phyloP scores from a whole-genome alignment of 2,113 vertebrate species.

The Pollimyrus isidori region DNA sequence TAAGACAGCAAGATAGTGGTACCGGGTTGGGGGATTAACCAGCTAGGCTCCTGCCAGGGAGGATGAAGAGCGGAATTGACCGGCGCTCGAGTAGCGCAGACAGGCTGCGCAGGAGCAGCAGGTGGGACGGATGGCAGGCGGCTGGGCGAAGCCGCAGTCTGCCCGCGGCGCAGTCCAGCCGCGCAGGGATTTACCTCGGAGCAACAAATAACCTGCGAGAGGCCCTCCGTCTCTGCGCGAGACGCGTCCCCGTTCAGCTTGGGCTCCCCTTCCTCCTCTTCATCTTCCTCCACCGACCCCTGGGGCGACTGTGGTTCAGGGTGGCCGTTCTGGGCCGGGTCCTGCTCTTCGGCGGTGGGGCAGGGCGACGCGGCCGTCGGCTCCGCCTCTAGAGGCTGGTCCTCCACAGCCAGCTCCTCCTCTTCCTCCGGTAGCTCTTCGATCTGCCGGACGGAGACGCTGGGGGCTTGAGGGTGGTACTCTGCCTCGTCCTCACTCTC shows the following conservation, averaged over 20 bases:
- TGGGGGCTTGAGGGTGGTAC: constrained; percentile 71
- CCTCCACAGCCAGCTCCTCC: constrained; percentile 34
- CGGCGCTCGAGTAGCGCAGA: not conserved
- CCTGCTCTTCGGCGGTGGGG: not conserved
- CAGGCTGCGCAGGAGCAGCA: constrained; percentile 44
- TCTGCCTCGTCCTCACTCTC: constrained; percentile 91
- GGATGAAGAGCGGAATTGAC: not conserved
- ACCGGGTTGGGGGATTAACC: not conserved
- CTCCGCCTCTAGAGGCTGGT: not conserved
- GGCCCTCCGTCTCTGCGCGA: constrained; percentile 72
- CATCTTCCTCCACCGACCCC: constrained; percentile 47
- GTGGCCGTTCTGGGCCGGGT: constrained; percentile 40
- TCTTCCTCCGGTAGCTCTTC: constrained; percentile 78
- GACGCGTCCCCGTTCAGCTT: constrained; percentile 84
- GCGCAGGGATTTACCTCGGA: constrained; percentile 87
- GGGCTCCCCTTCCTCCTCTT: constrained; percentile 61
- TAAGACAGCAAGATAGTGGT: not conserved
- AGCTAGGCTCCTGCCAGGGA: not conserved
- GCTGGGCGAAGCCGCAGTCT: no score
- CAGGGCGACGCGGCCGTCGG: not conserved
- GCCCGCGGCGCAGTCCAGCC: not conserved
- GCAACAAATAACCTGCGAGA: constrained; percentile 95
- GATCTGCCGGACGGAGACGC: constrained; percentile 60
- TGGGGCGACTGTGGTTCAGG: constrained; percentile 25
- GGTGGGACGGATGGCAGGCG: constrained; percentile 46